phyloP scores from a whole-genome alignment of 2,113 vertebrate species.

The Pluvialis apricaria region DNA sequence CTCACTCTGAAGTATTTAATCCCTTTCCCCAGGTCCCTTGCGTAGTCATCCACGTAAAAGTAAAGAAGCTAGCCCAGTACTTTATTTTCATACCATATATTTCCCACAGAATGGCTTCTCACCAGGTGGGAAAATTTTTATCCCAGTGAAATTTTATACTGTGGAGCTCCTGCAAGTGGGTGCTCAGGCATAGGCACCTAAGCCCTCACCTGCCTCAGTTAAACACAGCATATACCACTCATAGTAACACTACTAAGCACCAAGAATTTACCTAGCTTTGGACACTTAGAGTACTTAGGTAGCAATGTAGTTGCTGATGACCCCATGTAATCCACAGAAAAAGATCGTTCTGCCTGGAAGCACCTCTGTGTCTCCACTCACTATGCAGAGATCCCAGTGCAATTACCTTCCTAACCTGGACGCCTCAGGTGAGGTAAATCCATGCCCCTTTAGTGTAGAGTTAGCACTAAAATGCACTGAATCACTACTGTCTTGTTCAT shows the following conservation, averaged over 20 bases:
- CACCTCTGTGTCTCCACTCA: neutral
- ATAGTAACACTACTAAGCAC: fast-evolving
- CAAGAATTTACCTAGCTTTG: neutral
- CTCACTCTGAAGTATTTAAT: neutral
- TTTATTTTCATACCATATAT: neutral
- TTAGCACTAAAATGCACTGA: neutral
- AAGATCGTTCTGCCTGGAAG: neutral
- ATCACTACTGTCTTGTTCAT: neutral
- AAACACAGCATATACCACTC: neutral
- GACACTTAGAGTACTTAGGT: neutral
- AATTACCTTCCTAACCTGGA: neutral
- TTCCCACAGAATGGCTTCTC: neutral
- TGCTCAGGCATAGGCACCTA: neutral
- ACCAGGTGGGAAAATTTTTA: neutral
- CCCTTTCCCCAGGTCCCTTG: neutral
- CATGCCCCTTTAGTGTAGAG: neutral
- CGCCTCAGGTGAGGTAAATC: neutral
- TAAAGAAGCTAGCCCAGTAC: neutral
- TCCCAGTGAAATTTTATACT: neutral
- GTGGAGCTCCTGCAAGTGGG: neutral
- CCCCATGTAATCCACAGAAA: neutral
- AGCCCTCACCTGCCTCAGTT: neutral
- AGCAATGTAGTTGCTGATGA: neutral
- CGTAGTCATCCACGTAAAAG: neutral
- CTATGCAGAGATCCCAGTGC: neutral